Base-by-base conservation (phyloP, 92 coral and sea anemone species). In the Epizoanthus illoricatus region DNA sequence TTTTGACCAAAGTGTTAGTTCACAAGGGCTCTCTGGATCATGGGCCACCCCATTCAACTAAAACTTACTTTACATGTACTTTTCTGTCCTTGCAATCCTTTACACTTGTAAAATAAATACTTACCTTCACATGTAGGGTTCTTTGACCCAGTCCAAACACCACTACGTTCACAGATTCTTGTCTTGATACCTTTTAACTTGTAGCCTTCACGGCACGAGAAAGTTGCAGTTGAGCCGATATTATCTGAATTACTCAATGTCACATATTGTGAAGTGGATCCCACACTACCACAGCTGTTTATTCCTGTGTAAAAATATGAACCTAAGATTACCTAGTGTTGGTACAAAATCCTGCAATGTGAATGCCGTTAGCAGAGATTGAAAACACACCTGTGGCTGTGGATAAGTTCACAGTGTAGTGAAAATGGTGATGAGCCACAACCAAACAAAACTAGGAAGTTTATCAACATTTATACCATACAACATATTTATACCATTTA, bases 111-210 rank as follows among this genome's bases (percentile, higher is more conserved):
- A 36, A 42, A 18, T 16, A 19, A 19, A 71, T 15, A 19, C 90
- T 81, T 68, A 92, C 92, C 45, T 43, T 23, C 28, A 70, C 95
- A 92, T 69, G 68, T 80, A 39, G 95, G 92, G 47, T 85, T 89
- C 59, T 28, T 5, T 2, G 1, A 0, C 2, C 57, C 86, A 24
- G 86, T 74, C 95, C 95, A 92, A 19, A 17, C 5, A 3, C 92
- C 95, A 73, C 63, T 43, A 5, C 72, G 23, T 5, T 15, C 83
- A 18, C 95, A 92, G 2, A 55, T 81, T 54, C 91, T 86, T 18
- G 19, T 6, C 7, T 15, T n/a, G 4, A 21, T 6, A 9, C 92
- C 92, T 8, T 18, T 10, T 16, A 92, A 65, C 73, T 47, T 69
- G 65, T 89, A 92, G 16, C 92, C 92, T 21, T 24, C 12, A 15